phyloP scores from a whole-genome alignment of 2,797 vertebrate genomes.

The Argya squamiceps region DNA sequence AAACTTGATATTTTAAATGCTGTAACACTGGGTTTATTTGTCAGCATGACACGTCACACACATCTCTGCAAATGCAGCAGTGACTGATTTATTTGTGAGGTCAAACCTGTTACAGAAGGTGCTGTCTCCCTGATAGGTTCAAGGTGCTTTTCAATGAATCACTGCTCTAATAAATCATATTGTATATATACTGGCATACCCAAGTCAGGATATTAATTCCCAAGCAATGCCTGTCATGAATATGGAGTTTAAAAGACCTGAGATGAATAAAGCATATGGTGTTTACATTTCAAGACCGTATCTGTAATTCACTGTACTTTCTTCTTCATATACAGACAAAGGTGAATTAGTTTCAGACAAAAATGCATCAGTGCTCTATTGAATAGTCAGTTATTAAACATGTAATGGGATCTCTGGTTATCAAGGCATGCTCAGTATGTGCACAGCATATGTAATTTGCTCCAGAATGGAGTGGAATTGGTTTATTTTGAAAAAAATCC shows the following conservation, averaged over 20 bases:
- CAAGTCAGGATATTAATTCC: conserved; percentile 55
- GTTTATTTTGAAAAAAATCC: conserved; percentile 27
- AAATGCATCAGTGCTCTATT: conserved; percentile 74
- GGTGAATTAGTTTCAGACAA: conserved; percentile 78
- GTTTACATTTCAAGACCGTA: background rate
- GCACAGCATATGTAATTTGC: conserved; percentile 41
- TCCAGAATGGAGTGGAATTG: conserved; percentile 11
- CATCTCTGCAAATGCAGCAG: conserved; percentile 32
- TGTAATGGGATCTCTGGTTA: conserved; percentile 69
- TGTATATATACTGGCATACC: conserved; percentile 44
- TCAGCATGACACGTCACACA: background rate
- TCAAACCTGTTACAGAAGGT: conserved; percentile 32
- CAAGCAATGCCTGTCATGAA: conserved; percentile 44
- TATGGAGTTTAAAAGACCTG: conserved; percentile 52
- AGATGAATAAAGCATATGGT: conserved; percentile 32
- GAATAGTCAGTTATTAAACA: conserved; percentile 81
- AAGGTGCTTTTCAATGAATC: conserved; percentile 41
- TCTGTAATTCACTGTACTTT: conserved; percentile 70
- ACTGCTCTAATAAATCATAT: conserved; percentile 66
- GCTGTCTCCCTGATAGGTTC: conserved; percentile 40
- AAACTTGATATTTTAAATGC: background rate
- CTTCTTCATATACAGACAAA: conserved; percentile 69
- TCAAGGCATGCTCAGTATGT: conserved; percentile 65
- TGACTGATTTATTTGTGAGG: conserved; percentile 2
- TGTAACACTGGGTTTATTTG: background rate